A percentile compares a stretch with the other conserved stretches of the same genome.
These are phyloP conservation scores for Lasiurus borealis DNA, from an alignment of 2,113 vertebrate species.

Conservation along the genomic window DNA sequence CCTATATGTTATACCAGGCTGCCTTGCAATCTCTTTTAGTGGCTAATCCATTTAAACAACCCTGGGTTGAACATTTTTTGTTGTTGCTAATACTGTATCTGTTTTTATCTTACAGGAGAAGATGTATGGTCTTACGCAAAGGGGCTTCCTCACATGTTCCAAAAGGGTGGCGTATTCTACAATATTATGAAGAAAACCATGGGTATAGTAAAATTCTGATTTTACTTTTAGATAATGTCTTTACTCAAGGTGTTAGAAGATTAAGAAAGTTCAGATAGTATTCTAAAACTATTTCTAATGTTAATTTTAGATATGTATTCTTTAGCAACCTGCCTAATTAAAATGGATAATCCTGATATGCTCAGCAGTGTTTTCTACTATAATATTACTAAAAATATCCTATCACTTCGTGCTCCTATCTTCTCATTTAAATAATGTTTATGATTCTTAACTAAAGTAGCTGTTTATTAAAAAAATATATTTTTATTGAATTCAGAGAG, in stretches of 20 bases:
- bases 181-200: conserved; percentile 99
- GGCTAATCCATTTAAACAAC: conserved; percentile 33
- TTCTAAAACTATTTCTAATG: conserved; percentile 52
- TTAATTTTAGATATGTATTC: conserved; percentile 43
- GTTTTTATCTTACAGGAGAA: conserved; percentile 92
- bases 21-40: conserved; percentile 7
- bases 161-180: conserved; percentile 98
- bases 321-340: conserved; percentile 33
- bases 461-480: not conserved
- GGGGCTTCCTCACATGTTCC: conserved; percentile 97
- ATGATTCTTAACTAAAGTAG: conserved; percentile 6
- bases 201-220: conserved; percentile 88
- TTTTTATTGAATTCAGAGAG: no score
- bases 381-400: conserved; percentile 49
- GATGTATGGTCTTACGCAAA: conserved; percentile 99
- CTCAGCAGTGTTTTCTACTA: conserved; percentile 50
- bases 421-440: conserved; percentile 59
- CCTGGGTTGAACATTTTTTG: conserved; percentile 25
- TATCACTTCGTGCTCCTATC: conserved; percentile 25
- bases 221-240: conserved; percentile 75
- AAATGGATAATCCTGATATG: conserved; percentile 6
- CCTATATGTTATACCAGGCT: not conserved
- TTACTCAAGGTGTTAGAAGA: conserved; percentile 55
- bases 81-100: conserved; percentile 50
- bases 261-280: conserved; percentile 61